phyloP scores from a whole-genome alignment of 1,140 invertebrate genomes.

The Zelostemma sp. region DNA sequence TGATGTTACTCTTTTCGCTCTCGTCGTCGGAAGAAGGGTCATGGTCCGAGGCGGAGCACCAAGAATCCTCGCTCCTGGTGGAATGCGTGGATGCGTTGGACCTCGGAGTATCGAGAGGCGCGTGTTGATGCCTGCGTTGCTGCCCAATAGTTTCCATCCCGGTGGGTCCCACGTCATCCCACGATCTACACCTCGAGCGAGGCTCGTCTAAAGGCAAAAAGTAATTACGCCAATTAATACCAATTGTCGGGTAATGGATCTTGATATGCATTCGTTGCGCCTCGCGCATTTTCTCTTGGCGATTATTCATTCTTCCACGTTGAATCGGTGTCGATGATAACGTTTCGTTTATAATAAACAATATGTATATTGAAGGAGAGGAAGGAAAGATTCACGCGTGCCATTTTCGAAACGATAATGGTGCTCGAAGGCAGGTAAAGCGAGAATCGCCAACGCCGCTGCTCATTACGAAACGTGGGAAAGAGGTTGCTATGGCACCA shows the following conservation, averaged over 20 bases:
- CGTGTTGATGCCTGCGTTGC: constrained; percentile 57
- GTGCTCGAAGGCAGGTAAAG: not conserved
- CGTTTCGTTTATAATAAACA: too few species aligned
- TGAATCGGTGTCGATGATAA: too few species aligned
- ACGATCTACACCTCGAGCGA: constrained; percentile 71
- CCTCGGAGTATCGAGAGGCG: constrained; percentile 60
- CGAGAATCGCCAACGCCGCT: not conserved
- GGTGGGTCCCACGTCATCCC: constrained; percentile 72
- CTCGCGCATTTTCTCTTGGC: too few species aligned
- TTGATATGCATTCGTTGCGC: constrained; percentile 4
- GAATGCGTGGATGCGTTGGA: constrained; percentile 68
- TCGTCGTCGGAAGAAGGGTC: constrained; percentile 75
- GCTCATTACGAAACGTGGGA: constrained; percentile 15
- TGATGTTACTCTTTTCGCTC: constrained; percentile 73
- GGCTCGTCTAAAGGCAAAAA: constrained; percentile 71
- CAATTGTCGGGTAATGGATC: constrained; percentile 24
- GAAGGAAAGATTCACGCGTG: constrained; percentile 32
- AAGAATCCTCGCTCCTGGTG: constrained; percentile 72
- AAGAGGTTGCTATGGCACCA: constrained; percentile 3
- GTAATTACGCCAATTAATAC: constrained; percentile 33
- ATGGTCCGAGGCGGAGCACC: constrained; percentile 75
- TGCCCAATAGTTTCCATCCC: constrained; percentile 65
- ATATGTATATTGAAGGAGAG: too few species aligned
- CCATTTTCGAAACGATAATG: constrained; percentile 7
- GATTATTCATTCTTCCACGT: too few species aligned